Evolutionary conservation across 2,888 invertebrate genomes (phyloP).

Genomic region (Lepidocyrtoides sp.): DNA sequence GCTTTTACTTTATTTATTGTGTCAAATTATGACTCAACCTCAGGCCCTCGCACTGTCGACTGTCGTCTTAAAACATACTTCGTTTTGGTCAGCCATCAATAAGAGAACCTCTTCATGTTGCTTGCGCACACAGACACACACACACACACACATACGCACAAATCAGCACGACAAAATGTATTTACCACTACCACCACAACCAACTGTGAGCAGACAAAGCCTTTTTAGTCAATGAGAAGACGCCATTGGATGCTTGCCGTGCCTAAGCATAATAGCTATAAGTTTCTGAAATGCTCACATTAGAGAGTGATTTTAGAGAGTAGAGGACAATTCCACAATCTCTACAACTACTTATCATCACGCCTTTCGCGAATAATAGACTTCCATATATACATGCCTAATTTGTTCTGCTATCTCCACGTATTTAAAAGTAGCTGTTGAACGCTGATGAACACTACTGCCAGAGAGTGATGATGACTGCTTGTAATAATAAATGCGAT

Average conservation of each 20-base stretch:
- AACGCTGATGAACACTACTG: too few species aligned
- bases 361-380: slow-evolving; percentile 13
- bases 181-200: not conserved
- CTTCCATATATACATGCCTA: slow-evolving; percentile 5
- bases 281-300: slow-evolving; percentile 35
- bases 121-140: not conserved
- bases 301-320: slow-evolving; percentile 30
- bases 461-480: too few species aligned
- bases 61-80: slow-evolving; percentile 1
- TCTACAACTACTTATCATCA: not conserved
- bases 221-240: slow-evolving; percentile 73
- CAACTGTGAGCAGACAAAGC: slow-evolving; percentile 57
- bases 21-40: slow-evolving; percentile 75
- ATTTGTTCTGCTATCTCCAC: slow-evolving; percentile 2
- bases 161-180: slow-evolving; percentile 41
- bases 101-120: slow-evolving; percentile 1
- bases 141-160: slow-evolving; percentile 47
- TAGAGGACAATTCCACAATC: slow-evolving; percentile 16
- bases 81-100: slow-evolving; percentile 15
- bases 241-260: not conserved
- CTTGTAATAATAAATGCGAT: too few species aligned
- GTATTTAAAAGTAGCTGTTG: too few species aligned
- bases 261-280: slow-evolving; percentile 12
- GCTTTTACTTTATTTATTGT: slow-evolving; percentile 77
- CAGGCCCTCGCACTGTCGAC: slow-evolving; percentile 54